These are phyloP conservation scores for Furcifer pardalis DNA, from an alignment of 2,797 vertebrate genomes.

Conservation along the genomic window DNA sequence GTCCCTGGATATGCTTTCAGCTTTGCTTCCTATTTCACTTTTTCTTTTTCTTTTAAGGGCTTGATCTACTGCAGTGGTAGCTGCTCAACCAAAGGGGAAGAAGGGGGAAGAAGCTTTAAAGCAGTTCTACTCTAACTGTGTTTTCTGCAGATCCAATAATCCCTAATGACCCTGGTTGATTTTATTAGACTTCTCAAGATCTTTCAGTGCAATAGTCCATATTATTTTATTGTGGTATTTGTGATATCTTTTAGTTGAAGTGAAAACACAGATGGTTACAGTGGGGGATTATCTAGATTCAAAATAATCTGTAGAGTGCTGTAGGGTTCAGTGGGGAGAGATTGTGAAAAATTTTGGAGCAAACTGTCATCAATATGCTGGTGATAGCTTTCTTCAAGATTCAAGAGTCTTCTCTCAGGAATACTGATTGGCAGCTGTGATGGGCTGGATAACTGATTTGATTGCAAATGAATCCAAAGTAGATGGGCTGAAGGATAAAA, in stretches of 20 bases:
- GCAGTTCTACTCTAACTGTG: too few relatives aligned
- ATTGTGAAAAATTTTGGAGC: not conserved
- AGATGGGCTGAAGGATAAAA: not conserved
- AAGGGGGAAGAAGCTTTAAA: too few relatives aligned
- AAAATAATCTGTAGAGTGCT: not conserved
- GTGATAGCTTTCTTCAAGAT: not conserved
- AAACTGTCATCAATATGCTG: not conserved
- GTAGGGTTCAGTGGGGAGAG: not conserved
- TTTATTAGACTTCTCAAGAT: not conserved
- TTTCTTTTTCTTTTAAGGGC: too few relatives aligned
- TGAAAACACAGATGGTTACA: not conserved
- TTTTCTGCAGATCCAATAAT: too few relatives aligned
- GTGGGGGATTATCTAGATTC: not conserved
- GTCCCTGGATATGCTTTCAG: too few relatives aligned
- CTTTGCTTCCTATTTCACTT: too few relatives aligned
- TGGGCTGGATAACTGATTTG: not conserved
- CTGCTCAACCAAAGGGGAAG: too few relatives aligned
- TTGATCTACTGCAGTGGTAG: too few relatives aligned
- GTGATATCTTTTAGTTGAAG: not conserved
- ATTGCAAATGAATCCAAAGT: not conserved
- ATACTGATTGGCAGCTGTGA: not conserved
- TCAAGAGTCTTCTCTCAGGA: not conserved
- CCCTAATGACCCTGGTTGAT: not conserved
- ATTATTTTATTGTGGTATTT: not conserved
- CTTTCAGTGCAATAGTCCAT: not conserved